phyloP scores from a whole-genome alignment of 2,113 vertebrate genomes.

The Alectura lathami region DNA sequence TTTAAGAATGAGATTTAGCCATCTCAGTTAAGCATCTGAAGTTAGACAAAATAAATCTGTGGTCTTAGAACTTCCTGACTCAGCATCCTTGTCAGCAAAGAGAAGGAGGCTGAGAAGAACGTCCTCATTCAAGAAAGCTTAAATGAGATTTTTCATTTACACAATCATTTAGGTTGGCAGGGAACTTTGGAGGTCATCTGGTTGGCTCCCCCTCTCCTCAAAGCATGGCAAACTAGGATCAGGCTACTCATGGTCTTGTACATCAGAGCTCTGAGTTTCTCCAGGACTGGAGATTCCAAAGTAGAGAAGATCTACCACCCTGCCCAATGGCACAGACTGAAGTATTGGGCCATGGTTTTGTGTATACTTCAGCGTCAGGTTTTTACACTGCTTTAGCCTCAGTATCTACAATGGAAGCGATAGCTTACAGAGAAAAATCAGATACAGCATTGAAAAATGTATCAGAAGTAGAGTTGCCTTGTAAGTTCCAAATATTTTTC shows the following conservation, averaged over 20 bases:
- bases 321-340: background rate
- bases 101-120: background rate
- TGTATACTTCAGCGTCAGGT: background rate
- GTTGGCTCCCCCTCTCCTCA: background rate
- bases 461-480: background rate
- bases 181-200: background rate
- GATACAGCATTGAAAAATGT: background rate
- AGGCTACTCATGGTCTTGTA: background rate
- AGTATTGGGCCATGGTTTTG: background rate
- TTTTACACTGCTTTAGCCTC: background rate
- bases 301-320: fast-evolving
- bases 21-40: background rate
- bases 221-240: background rate
- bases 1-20: background rate
- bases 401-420: background rate
- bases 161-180: background rate
- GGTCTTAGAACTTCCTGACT: background rate
- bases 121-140: background rate
- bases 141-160: background rate
- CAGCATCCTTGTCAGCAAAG: background rate
- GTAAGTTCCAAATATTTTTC: background rate
- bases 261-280: background rate
- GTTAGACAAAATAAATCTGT: background rate
- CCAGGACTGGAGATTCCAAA: background rate
- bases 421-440: background rate